Conservation (phyloP, 2,113 vertebrate genomes). For the Athene cunicularia region DNA sequence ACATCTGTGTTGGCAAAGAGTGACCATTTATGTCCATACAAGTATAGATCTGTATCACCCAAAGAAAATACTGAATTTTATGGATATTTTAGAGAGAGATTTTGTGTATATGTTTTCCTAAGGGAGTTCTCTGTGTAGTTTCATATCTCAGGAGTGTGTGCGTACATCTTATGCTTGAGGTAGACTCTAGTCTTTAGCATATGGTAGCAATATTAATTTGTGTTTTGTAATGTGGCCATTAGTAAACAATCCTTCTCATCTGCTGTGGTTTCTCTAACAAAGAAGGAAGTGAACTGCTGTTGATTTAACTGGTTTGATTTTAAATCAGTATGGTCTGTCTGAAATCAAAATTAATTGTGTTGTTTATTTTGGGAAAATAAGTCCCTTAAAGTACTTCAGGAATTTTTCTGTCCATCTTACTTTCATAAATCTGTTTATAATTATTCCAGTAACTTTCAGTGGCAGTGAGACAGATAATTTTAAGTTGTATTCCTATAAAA, state of each 20-base stretch:
- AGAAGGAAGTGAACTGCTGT: conserved; percentile 6
- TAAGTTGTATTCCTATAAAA: conserved; percentile 32
- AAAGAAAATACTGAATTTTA: conserved; percentile 72
- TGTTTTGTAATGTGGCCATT: conserved; percentile 45
- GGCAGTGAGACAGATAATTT: not conserved
- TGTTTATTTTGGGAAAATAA: not conserved
- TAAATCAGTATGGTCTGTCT: conserved; percentile 17
- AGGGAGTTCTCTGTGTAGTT: not conserved
- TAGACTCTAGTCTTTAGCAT: conserved; percentile 35
- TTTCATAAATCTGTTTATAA: conserved; percentile 58
- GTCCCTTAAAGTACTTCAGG: not conserved
- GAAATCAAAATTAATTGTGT: conserved; percentile 45
- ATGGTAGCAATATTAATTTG: conserved; percentile 60
- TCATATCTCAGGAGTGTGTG: not conserved
- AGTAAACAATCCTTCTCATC: conserved; percentile 10
- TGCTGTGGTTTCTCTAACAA: conserved; percentile 35
- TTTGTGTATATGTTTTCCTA: conserved; percentile 38
- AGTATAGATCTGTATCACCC: conserved; percentile 69
- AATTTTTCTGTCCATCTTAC: conserved; percentile 43
- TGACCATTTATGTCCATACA: conserved; percentile 67
- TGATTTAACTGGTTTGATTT: conserved; percentile 46
- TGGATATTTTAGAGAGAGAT: conserved; percentile 55
- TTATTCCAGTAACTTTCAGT: conserved; percentile 53
- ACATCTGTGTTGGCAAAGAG: conserved; percentile 67
- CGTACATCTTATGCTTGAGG: conserved; percentile 45